Evolutionary conservation across 1,140 invertebrate species (phyloP), one percentile per base, ranked within the genome.

Genomic region (Palaemon carinicauda): DNA sequence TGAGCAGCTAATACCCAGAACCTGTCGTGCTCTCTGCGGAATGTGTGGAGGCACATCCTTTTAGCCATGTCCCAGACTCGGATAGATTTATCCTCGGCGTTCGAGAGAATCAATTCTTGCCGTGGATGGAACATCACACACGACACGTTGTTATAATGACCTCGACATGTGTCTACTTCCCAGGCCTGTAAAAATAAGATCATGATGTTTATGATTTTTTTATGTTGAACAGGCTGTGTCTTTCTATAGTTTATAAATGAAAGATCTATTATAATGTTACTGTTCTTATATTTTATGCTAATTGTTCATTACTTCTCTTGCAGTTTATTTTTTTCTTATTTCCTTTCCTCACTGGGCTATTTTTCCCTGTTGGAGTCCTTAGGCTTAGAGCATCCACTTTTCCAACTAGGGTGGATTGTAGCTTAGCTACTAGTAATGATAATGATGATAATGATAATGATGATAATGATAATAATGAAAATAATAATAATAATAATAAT

Each of bases 141-240:
- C 0, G 98, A 99, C 0, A 99, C 98, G 92, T 99, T 99, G 92
- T 99, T 99, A 92, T 99, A 99, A 92, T 99, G 99, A 1, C 99
- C 98, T 71, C 99, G 94, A 90, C 98, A 99, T 0, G 98, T 98
- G 91, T 99, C 99, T 27, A 99, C 97, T 92, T 99, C 98, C 98
- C 98, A 99, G 0, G 98, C 98, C 93, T 95, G 87, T 5, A 65
- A 80, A 84, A 78, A 80, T 65, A 17, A 81, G 79, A 79, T 31
- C 17, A 51, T 51, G 21, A 19, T 9, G 27, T 9, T 78, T 41
- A 52, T 75, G 7, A 78, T 19, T 27, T 3, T 53, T 24, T 52
- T 24, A 17, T 1, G 21, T 77, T n/a, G 5, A 7, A 60, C 3
- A 4, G 21, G 15, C 12, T 3, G 19, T 65, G 29, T 14, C 0